A percentile compares a stretch with the other conserved stretches of the same genome.
These are phyloP conservation scores for Rhagium mordax DNA, from an alignment of 2,888 invertebrate species.

Conservation along the genomic window DNA sequence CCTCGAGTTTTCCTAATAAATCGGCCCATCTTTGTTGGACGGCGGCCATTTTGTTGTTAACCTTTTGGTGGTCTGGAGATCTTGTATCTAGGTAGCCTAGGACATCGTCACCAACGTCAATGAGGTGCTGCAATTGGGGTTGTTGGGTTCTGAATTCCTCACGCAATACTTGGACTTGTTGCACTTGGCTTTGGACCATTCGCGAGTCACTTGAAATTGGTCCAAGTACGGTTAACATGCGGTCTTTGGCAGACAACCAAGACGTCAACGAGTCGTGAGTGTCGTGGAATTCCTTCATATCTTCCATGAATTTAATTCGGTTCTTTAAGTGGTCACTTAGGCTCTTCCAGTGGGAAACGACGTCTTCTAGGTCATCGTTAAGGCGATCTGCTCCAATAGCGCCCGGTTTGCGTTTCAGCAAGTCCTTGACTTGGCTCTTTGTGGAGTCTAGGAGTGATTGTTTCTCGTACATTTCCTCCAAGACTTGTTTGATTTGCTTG, in stretches of 20 bases:
- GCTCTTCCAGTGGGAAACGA: constrained; percentile 89
- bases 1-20: constrained; percentile 82
- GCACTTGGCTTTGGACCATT: constrained; percentile 96
- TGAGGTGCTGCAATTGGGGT: constrained; percentile 88
- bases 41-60: constrained; percentile 81
- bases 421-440: constrained; percentile 89
- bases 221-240: constrained; percentile 95
- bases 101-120: constrained; percentile 85
- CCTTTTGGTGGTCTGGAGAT: constrained; percentile 76
- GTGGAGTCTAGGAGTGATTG: constrained; percentile 93
- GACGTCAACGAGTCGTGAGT: constrained; percentile 86
- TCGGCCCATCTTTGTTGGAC: constrained; percentile 88
- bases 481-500: constrained; percentile 84
- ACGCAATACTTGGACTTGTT: constrained; percentile 93
- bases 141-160: constrained; percentile 96
- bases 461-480: constrained; percentile 95
- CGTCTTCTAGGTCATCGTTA: constrained; percentile 88
- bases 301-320: constrained; percentile 83
- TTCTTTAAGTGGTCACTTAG: constrained; percentile 86
- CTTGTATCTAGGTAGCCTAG: constrained; percentile 74
- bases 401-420: constrained; percentile 87
- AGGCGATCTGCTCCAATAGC: constrained; percentile 88
- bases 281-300: constrained; percentile 93
- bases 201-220: constrained; percentile 97
- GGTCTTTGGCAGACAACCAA: constrained; percentile 94